phyloP scores from a whole-genome alignment of 2,888 invertebrate genomes.

The Mantis religiosa region DNA sequence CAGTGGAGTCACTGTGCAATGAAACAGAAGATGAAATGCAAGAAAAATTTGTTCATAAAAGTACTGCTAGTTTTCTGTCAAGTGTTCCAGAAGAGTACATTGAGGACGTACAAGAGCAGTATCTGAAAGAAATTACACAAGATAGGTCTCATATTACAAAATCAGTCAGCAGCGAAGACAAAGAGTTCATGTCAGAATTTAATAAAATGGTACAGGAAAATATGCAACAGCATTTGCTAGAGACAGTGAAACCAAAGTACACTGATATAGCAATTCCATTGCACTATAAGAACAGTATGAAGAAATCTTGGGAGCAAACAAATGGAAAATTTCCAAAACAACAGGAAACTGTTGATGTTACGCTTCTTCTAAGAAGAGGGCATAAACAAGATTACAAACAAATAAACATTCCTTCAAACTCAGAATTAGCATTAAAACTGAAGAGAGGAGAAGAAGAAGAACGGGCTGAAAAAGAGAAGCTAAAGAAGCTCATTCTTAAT shows the following conservation, averaged over 20 bases:
- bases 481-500: constrained; percentile 76
- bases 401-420: constrained; percentile 82
- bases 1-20: neutral
- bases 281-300: constrained; percentile 65
- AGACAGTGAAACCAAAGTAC: constrained; percentile 75
- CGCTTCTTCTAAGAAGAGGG: constrained; percentile 88
- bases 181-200: constrained; percentile 83
- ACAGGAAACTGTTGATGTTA: constrained; percentile 71
- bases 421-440: constrained; percentile 82
- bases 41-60: neutral
- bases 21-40: neutral
- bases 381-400: constrained; percentile 90
- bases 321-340: constrained; percentile 44
- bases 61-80: constrained; percentile 55
- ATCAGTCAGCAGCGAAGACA: constrained; percentile 51
- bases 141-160: neutral
- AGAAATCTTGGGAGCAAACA: constrained; percentile 68
- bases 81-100: no score
- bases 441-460: constrained; percentile 76
- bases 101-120: neutral
- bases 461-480: constrained; percentile 50
- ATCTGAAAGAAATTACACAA: neutral
- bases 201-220: constrained; percentile 91
- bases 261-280: constrained; percentile 90
- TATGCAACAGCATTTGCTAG: constrained; percentile 77